A percentile compares a stretch with the other conserved stretches of the same genome.
Conservation (phyloP, 2,113 vertebrate species). For the Equus quagga region DNA sequence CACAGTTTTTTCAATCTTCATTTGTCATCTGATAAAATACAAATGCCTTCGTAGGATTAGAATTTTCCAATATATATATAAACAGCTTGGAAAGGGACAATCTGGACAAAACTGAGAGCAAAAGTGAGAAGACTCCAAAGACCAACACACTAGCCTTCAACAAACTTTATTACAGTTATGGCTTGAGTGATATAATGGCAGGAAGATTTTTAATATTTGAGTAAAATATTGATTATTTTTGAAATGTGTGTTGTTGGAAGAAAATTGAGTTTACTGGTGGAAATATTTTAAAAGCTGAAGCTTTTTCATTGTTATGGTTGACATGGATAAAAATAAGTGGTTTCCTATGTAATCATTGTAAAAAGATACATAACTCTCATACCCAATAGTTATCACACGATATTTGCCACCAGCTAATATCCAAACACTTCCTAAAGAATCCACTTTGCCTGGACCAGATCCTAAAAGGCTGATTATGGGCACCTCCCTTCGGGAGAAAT, state of each 20-base stretch:
- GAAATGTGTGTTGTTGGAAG: background rate
- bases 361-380: background rate
- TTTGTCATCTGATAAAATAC: background rate
- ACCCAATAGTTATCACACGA: background rate
- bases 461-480: background rate
- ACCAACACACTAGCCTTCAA: background rate
- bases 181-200: background rate
- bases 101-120: background rate
- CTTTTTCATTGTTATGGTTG: background rate
- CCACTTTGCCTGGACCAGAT: background rate
- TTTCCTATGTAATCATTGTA: background rate
- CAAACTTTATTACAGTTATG: background rate
- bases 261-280: background rate
- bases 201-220: background rate
- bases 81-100: background rate
- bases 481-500: background rate
- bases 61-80: background rate
- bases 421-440: background rate
- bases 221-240: background rate
- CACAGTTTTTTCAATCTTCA: background rate
- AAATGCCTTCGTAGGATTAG: background rate
- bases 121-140: background rate
- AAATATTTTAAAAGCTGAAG: background rate
- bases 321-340: background rate
- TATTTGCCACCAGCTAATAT: background rate